A percentile compares a stretch with the other conserved stretches of the same genome.
Conservation (phyloP, 2,888 invertebrate species). For the Andrena flavipes region DNA sequence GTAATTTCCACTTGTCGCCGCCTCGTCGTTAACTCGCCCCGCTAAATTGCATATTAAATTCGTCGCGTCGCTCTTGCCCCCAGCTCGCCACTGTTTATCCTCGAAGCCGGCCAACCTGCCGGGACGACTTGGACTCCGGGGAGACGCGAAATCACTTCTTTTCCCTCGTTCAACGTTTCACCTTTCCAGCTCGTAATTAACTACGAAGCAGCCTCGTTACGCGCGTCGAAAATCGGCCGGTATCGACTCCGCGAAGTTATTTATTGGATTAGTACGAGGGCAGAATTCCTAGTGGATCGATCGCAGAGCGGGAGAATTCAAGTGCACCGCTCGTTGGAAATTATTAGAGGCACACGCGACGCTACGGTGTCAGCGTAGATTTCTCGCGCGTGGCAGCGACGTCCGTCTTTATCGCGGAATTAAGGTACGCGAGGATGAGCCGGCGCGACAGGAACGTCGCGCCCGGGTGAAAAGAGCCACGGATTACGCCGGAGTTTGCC, state of each 20-base stretch:
- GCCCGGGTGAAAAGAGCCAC: not conserved
- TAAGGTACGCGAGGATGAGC: not conserved
- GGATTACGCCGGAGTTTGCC: not conserved
- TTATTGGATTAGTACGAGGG: not conserved
- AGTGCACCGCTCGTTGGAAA: conserved; percentile 1
- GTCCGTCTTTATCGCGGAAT: not conserved
- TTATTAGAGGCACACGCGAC: conserved; percentile 5
- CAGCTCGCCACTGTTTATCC: not conserved
- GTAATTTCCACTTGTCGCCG: not conserved
- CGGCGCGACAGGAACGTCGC: not conserved
- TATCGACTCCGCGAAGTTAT: not conserved
- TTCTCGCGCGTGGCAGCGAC: conserved; percentile 5
- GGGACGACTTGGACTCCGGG: not conserved
- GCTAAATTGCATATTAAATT: conserved; percentile 13
- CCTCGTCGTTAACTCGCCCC: conserved; percentile 13
- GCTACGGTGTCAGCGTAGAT: not conserved
- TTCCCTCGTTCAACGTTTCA: not conserved
- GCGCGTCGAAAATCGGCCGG: not conserved
- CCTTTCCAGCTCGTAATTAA: conserved; percentile 1
- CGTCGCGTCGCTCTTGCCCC: not conserved
- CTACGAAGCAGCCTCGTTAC: conserved; percentile 10
- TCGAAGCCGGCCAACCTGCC: not conserved
- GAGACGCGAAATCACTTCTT: no score
- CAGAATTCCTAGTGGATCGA: not conserved
- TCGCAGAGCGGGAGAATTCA: not conserved